Conservation (phyloP, 2,888 invertebrate species). For the Erebia aethiops region DNA sequence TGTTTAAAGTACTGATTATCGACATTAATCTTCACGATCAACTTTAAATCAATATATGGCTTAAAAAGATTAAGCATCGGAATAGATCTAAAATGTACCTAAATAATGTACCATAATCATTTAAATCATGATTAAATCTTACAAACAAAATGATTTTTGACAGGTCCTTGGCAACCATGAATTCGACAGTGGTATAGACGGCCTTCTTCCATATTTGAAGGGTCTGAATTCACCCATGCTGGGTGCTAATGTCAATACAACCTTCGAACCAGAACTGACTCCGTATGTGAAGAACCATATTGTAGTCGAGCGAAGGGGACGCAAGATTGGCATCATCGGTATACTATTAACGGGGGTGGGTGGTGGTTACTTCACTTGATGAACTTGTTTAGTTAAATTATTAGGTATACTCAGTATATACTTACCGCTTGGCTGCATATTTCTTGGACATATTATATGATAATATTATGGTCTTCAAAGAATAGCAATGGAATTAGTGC, state of each 20-base stretch:
- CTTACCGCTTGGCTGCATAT: too few species aligned
- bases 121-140: too few species aligned
- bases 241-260: slow-evolving; percentile 89
- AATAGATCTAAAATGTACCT: background rate
- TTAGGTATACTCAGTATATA: too few species aligned
- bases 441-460: too few species aligned
- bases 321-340: slow-evolving; percentile 90
- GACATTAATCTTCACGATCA: background rate
- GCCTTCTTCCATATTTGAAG: slow-evolving; percentile 87
- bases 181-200: slow-evolving; percentile 89
- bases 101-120: too few species aligned
- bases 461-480: too few species aligned
- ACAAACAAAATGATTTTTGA: background rate
- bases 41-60: slow-evolving; percentile 4
- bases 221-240: slow-evolving; percentile 86
- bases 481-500: too few species aligned
- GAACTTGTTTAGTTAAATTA: too few species aligned
- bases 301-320: slow-evolving; percentile 83
- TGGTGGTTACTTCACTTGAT: background rate
- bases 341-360: slow-evolving; percentile 82
- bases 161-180: slow-evolving; percentile 94
- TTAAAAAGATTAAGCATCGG: slow-evolving; percentile 10
- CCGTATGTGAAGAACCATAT: slow-evolving; percentile 85
- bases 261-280: slow-evolving; percentile 85
- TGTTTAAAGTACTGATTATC: background rate